phyloP scores from a whole-genome alignment of 1,140 invertebrate species.

The Aphidius gifuensis region DNA sequence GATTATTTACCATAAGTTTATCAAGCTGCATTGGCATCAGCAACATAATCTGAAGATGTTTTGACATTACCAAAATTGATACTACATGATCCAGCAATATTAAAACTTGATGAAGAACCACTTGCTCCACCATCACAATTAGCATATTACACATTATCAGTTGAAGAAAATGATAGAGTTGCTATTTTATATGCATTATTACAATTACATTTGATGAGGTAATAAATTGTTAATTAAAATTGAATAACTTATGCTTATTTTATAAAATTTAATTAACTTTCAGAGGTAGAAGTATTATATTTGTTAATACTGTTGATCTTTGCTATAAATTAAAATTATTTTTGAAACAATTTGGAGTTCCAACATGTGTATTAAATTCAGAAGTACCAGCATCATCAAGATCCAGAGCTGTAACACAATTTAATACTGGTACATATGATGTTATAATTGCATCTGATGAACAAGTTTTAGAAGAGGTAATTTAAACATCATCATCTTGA shows the following conservation, averaged over 20 bases:
- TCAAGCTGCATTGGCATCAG: slow-evolving; percentile 93
- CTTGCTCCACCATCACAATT: slow-evolving; percentile 85
- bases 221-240: too few species aligned
- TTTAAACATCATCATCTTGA: slow-evolving; percentile 95
- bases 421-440: too few species aligned
- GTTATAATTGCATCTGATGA: too few species aligned
- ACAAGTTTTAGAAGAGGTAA: too few species aligned
- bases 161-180: slow-evolving; percentile 94
- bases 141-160: slow-evolving; percentile 83
- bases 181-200: slow-evolving; percentile 89
- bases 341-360: too few species aligned
- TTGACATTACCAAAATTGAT: slow-evolving; percentile 86
- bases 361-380: too few species aligned
- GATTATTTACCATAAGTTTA: slow-evolving; percentile 74
- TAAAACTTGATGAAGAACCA: slow-evolving; percentile 92
- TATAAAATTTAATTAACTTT: too few species aligned
- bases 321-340: slow-evolving; percentile 97
- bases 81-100: slow-evolving; percentile 87
- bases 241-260: too few species aligned
- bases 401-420: too few species aligned
- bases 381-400: too few species aligned
- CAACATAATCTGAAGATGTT: slow-evolving; percentile 94
- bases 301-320: slow-evolving; percentile 93
- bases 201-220: slow-evolving; percentile 88
- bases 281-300: slow-evolving; percentile 93